These are phyloP conservation scores for Thunnus albacares DNA, from an alignment of 2,797 vertebrate species.

Conservation along the genomic window DNA sequence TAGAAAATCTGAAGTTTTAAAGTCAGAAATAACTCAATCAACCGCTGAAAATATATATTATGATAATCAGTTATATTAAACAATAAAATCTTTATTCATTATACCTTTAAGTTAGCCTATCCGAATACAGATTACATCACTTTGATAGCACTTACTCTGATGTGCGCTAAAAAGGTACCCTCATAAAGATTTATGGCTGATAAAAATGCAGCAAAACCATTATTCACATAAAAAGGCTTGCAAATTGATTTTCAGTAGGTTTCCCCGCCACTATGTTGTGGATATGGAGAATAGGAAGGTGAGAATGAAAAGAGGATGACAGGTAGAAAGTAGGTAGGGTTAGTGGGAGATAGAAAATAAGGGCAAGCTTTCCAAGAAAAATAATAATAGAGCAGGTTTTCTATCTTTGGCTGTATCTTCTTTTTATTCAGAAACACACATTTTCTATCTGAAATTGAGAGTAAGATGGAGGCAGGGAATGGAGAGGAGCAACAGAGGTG, in stretches of 20 bases:
- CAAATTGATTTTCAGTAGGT: slow-evolving; percentile 32
- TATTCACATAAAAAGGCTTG: slow-evolving; percentile 35
- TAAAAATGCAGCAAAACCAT: slow-evolving; percentile 60
- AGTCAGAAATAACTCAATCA: slow-evolving; percentile 64
- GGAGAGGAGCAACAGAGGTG: slow-evolving; percentile 49
- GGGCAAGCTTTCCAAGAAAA: background rate
- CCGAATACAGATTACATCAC: slow-evolving; percentile 51
- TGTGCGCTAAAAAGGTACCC: slow-evolving; percentile 45
- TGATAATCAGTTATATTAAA: slow-evolving; percentile 57
- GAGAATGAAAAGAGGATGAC: slow-evolving; percentile 19
- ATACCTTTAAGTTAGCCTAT: slow-evolving; percentile 54
- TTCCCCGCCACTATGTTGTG: slow-evolving; percentile 4
- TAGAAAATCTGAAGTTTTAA: slow-evolving; percentile 46
- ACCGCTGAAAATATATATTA: slow-evolving; percentile 57
- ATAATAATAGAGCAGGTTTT: slow-evolving; percentile 16
- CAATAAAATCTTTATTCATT: slow-evolving; percentile 64
- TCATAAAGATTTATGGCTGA: slow-evolving; percentile 67
- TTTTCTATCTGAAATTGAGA: slow-evolving; percentile 27
- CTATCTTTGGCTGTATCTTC: slow-evolving; percentile 35
- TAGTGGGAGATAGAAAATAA: slow-evolving; percentile 28
- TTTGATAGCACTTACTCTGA: slow-evolving; percentile 44
- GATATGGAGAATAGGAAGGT: slow-evolving; percentile 18
- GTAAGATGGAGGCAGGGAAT: slow-evolving; percentile 51
- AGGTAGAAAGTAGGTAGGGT: background rate
- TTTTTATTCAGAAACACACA: slow-evolving; percentile 37